Conservation (phyloP, 2,797 vertebrate genomes). For the Alfaro cultratus region DNA sequence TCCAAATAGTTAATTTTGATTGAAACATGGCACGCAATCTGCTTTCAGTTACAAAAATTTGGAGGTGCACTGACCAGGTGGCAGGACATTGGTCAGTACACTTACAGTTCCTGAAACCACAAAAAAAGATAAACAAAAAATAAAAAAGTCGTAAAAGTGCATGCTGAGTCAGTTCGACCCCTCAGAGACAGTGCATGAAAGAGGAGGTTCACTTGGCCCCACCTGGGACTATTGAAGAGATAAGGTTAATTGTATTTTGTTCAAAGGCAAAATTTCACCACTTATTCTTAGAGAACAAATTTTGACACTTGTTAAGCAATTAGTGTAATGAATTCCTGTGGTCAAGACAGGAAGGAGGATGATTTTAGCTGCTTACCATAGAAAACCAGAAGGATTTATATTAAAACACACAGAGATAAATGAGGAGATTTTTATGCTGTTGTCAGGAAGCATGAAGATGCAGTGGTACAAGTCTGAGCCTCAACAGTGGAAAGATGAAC, state of each 20-base stretch:
- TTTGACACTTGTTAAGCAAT: not conserved
- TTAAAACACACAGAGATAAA: not conserved
- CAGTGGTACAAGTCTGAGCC: not conserved
- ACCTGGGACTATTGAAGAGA: too few species aligned
- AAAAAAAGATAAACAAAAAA: too few species aligned
- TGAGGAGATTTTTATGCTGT: not conserved
- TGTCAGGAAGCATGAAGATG: not conserved
- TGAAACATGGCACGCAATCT: too few species aligned
- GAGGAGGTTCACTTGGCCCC: too few species aligned
- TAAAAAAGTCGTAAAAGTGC: too few species aligned
- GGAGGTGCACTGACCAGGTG: too few species aligned
- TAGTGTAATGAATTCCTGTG: not conserved
- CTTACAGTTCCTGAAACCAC: too few species aligned
- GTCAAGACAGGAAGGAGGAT: not conserved
- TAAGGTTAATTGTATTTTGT: not conserved
- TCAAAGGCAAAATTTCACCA: not conserved
- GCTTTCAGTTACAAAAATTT: too few species aligned
- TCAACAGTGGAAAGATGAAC: not conserved
- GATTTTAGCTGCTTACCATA: not conserved
- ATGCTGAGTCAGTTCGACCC: too few species aligned
- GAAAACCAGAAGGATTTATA: not conserved
- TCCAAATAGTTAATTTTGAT: too few species aligned
- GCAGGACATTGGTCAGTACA: too few species aligned
- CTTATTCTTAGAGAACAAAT: not conserved
- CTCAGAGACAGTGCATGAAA: too few species aligned